Conservation (phyloP, 2,113 vertebrate species). For the Crotophaga sulcirostris region DNA sequence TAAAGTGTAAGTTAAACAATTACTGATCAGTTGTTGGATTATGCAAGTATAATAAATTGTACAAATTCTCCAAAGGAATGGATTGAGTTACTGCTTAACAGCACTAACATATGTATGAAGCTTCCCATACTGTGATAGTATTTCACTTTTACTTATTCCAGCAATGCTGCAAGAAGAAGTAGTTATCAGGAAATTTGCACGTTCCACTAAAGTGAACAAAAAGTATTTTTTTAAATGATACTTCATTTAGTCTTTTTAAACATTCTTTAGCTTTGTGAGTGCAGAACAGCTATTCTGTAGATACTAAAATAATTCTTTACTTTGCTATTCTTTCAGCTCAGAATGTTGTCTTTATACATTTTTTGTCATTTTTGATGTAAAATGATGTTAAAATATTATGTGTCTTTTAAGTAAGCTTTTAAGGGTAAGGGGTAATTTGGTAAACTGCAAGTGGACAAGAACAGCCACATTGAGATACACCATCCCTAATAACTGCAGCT, state of each 20-base stretch:
- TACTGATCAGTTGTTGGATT: background rate
- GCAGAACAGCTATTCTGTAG: background rate
- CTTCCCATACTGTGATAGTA: background rate
- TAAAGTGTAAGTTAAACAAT: conserved; percentile 81
- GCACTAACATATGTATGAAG: background rate
- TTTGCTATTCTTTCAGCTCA: background rate
- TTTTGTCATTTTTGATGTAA: background rate
- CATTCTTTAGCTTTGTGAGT: background rate
- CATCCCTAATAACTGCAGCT: background rate
- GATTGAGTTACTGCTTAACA: background rate
- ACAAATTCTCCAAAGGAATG: background rate
- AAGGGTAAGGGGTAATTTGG: background rate
- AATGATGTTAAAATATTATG: background rate
- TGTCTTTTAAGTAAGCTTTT: background rate
- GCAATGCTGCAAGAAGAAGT: background rate
- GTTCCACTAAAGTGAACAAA: background rate
- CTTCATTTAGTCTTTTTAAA: background rate
- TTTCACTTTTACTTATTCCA: background rate
- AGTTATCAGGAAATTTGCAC: background rate
- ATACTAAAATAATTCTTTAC: background rate
- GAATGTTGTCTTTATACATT: background rate
- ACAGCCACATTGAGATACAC: background rate
- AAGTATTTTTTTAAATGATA: background rate
- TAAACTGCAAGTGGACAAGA: background rate
- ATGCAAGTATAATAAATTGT: background rate